Evolutionary conservation across 2,797 vertebrate species (phyloP), one percentile per base, ranked within the genome.

Genomic region (Scomberomorus guttatus): DNA sequence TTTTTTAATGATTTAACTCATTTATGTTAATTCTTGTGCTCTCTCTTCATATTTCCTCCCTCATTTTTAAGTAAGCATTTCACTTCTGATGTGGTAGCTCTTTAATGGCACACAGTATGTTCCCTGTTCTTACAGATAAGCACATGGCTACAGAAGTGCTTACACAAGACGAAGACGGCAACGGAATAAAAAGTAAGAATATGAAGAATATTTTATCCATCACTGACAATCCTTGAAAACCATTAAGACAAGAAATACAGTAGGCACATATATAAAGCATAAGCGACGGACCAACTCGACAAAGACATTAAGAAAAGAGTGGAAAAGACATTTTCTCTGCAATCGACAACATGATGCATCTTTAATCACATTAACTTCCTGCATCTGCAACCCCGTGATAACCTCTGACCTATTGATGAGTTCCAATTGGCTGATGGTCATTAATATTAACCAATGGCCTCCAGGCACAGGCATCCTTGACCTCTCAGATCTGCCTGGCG

Each of bases 331-430:
- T 86, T 89, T 83, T 92, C 77, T 85, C 69, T 77, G 59, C 65
- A 34, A 94, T 93, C 74, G 85, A 93, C 83, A 89, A 85, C 61
- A 80, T 75, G 81, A 91, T 93, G 86, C 90, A 92, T 91, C 89
- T 91, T 90, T 95, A 94, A 95, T 94, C 88, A 89, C 75, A 93
- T 94, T 94, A 94, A 93, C 88, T 90, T 91, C 87, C 85, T 90
- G 89, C 87, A 87, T 93, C 93, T 87, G 89, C 90, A 94, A 81
- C 86, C 82, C 88, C 54, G 48, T 63, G 93, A 95, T 95, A 95
- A 95, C 93, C 94, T 80, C 74, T 92, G 92, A 92, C 89, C 93
- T 95, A 95, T 94, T 93, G 95, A 95, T 87, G 87, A 80, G 42
- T 71, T 82, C 61, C 82, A 82, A 91, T 92, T 86, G 89, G 85